Base-by-base conservation (phyloP, 2,797 vertebrate species). In the Molossus molossus region DNA sequence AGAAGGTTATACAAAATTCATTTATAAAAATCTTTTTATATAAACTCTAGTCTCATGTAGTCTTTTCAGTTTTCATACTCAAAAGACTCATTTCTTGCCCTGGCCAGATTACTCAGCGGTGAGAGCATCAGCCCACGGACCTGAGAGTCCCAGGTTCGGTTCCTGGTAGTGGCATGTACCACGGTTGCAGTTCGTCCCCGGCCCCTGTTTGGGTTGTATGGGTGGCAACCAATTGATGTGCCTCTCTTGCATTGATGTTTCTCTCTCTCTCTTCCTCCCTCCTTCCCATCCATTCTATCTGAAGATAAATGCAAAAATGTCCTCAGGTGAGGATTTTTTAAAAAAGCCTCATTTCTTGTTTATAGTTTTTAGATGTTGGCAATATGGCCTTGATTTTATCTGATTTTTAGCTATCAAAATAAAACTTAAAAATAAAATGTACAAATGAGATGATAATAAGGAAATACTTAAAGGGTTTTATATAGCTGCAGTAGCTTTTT, bases 401-500 rank as follows among this genome's bases (percentile, higher is more conserved):
- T 94, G 27, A 72, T 75, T 77, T 77, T 94, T 89, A 69, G 9
- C 7, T 70, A 53, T 15, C 9, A 87, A 80, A 80, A 81, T 55
- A 87, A 80, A 80, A 81, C 45, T 20, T 81, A 65, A 60, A 84
- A 90, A 40, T 55, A 15, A 60, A 13, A 15, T 83, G 37, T 83
- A 75, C 27, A 84, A 76, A 29, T 62, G 48, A 85, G n/a, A 33
- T 53, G n/a, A 33, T 53, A 7, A 53, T 53, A 62, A 76, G 13
- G 69, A 58, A 50, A 85, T 84, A 84, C 29, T 40, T 25, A 94
- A 90, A 90, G 62, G 25, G 45, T 90, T 90, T 84, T 79, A 76
- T 69, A n/a, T 84, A 53, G 23, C 40, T 89, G 27, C 40, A 69
- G 13, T 50, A 45, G 4, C 70, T 69, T 53, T 81, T 83, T 57